Base-by-base conservation (phyloP, 2,888 invertebrate genomes). In the Temnothorax unifasciatus region DNA sequence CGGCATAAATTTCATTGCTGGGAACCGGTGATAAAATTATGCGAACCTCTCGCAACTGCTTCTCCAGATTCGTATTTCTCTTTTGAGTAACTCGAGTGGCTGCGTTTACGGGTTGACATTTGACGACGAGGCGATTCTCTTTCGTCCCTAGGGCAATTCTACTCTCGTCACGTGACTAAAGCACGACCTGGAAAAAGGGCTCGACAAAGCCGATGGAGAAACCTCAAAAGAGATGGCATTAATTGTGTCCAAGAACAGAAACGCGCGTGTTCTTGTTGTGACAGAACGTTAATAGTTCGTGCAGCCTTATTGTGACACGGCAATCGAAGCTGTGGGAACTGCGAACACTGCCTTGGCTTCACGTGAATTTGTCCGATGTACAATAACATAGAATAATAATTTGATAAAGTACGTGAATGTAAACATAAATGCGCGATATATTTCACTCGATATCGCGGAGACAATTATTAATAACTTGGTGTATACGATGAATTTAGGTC, bases 1-100 rank as follows among this genome's bases (percentile, higher is more conserved):
- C 15, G 5, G 25, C 34, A 41, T 41, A 41, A 54, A 68, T 44
- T 68, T 68, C 9, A 77, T 41, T 68, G 77, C 41, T 77, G 69
- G 29, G 69, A 77, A 54, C 47, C n/a, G 21, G 11, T 3, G 25
- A 83, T 47, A 38, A 83, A 66, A 79, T 68, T 79, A 50, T 83
- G 38, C 59, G 47, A 82, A 66, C 71, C 71, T 59, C 41, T 41
- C 59, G 66, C 47, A 44, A 9, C 50, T 29, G 50, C 61, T 63
- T 64, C 57, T 68, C 44, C 21, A 59, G 83, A 76, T 79, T 89
- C 89, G 81, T 88, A 87, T 92, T 92, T 89, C 90, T 88, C 87
- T 89, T 88, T 87, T 83, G 79, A 71, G 92, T 91, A 92, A 92
- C 86, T 88, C 86, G 92, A 92, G 91, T 88, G 86, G 85, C 82